Base-by-base conservation (phyloP, 2,113 vertebrate genomes). In the Ivindomyrus marchei region DNA sequence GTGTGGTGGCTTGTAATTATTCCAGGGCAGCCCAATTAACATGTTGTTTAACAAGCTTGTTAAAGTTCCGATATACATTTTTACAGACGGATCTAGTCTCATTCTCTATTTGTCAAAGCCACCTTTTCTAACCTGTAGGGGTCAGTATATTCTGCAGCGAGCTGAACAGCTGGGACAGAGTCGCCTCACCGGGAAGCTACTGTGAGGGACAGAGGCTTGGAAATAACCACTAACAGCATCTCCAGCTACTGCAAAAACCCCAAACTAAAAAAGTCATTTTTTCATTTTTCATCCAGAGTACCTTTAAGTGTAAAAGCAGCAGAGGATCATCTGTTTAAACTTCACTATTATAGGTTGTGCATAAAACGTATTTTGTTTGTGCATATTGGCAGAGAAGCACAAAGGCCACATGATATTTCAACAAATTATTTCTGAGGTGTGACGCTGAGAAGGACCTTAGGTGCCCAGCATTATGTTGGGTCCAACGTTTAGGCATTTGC, bases 11-110 rank as follows among this genome's bases (percentile, higher is more conserved):
- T 92, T 91, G 46, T 93, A 94, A 94, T 95, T 94, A 95, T 90
- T 88, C 91, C 56, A 90, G 84, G 50, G 66, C 31, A 80, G 88
- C 45, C 92, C 94, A 95, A 95, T 94, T 93, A 94, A 93, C 94
- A 94, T 90, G 94, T 94, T 95, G 94, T 94, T 94, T 93, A 92
- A 93, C 89, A 88, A 93, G 92, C 90, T 87, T 90, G 93, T 93
- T 92, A 89, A 90, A 92, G 85, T 94, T 92, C 89, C 83, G 89
- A 88, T 83, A 89, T 47, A 90, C 88, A 87, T 88, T 92, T 91
- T 91, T 52, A 58, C 89, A 89, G 90, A 90, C 91, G 89, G 42
- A 36, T 53, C 52, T 47, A 10, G 10, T 80, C 10, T 80, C 39
- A 2, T 46, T 17, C 45, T 19, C 13, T 42, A 13, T 19, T 80